Conservation (phyloP, 2,113 vertebrate genomes). For the Paralichthys olivaceus region DNA sequence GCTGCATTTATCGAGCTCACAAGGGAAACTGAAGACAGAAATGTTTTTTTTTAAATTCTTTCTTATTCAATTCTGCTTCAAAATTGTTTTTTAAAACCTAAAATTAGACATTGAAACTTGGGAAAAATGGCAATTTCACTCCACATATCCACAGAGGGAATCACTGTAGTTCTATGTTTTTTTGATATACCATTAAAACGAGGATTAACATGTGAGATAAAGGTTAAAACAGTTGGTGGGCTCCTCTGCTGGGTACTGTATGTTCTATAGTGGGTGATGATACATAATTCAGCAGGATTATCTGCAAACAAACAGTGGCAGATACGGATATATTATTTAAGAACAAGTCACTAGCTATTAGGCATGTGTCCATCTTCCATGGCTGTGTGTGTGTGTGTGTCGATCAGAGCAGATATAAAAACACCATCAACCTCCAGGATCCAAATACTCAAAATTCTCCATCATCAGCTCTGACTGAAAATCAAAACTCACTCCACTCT, state of each 20-base stretch:
- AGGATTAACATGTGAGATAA: slow-evolving; percentile 1
- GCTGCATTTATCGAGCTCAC: slow-evolving; percentile 30
- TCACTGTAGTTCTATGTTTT: not conserved
- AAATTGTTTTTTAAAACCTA: not conserved
- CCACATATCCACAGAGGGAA: not conserved
- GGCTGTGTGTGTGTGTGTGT: slow-evolving; percentile 40
- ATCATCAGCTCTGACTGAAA: slow-evolving; percentile 23
- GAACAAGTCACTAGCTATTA: slow-evolving; percentile 75
- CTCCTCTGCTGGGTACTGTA: slow-evolving; percentile 26
- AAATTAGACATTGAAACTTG: no score
- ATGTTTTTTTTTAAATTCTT: no score
- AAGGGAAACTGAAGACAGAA: not conserved
- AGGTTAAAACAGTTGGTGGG: slow-evolving; percentile 9
- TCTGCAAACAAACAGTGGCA: slow-evolving; percentile 78
- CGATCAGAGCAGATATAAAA: slow-evolving; percentile 54
- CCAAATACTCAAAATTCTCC: not conserved
- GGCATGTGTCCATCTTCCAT: slow-evolving; percentile 66
- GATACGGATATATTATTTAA: slow-evolving; percentile 81
- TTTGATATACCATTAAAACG: not conserved
- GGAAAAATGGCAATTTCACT: not conserved
- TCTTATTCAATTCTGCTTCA: no score
- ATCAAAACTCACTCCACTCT: slow-evolving; percentile 5
- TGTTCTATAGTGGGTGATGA: slow-evolving; percentile 52
- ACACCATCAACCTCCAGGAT: slow-evolving; percentile 17
- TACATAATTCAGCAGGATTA: slow-evolving; percentile 75